These are phyloP conservation scores for Platycheirus rosarum DNA, from an alignment of 2,888 invertebrate genomes.

Conservation along the genomic window DNA sequence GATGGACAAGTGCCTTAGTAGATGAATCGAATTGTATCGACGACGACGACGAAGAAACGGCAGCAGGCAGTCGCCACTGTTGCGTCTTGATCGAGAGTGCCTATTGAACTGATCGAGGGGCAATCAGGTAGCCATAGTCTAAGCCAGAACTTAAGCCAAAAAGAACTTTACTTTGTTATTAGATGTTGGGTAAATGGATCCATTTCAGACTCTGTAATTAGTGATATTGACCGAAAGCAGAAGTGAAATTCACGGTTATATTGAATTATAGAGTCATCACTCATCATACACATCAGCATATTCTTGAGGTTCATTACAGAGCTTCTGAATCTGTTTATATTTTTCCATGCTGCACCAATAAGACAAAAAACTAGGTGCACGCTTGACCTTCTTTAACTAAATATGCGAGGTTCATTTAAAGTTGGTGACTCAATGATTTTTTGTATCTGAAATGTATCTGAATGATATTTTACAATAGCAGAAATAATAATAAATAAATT, in stretches of 20 bases:
- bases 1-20: conserved; percentile 52
- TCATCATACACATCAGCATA: conserved; percentile 12
- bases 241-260: conserved; percentile 39
- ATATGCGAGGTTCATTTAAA: no score
- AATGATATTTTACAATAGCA: no score
- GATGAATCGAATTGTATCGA: conserved; percentile 27
- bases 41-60: neutral
- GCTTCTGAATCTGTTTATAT: no score
- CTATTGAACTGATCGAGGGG: conserved; percentile 65
- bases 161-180: conserved; percentile 66
- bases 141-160: conserved; percentile 23
- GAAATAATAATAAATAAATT: no score
- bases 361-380: no score
- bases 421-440: no score
- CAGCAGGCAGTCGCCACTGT: conserved; percentile 51
- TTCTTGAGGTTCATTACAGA: neutral
- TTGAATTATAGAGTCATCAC: conserved; percentile 31
- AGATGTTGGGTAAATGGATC: conserved; percentile 70
- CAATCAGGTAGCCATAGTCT: conserved; percentile 52
- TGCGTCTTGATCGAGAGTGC: conserved; percentile 48
- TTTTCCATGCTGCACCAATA: no score
- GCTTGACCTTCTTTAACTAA: no score
- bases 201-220: conserved; percentile 70
- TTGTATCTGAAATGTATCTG: no score
- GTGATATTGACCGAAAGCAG: conserved; percentile 52